Evolutionary conservation across 2,888 invertebrate genomes (phyloP), one percentile per base, ranked within the genome.

Genomic region (Lasioglossum lativentre): DNA sequence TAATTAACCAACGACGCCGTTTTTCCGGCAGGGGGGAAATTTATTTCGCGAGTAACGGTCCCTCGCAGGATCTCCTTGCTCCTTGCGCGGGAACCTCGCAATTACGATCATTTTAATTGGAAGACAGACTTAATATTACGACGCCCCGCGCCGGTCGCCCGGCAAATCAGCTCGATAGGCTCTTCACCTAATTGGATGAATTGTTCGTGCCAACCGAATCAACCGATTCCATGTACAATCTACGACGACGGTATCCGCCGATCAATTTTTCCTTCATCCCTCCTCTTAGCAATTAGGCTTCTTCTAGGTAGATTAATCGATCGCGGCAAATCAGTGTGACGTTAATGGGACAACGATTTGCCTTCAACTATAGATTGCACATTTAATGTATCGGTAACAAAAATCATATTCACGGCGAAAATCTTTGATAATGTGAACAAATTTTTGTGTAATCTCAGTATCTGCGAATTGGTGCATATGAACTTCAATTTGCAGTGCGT

Each of bases 1-100:
- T 81, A 83, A 83, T 83, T 83, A 83, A 83, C 72, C 72, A 40
- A 34, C 42, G 40, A 30, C 63, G 63, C 19, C 30, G 81, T 76
- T 83, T 83, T 83, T 75, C 81, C 75, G 81, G 72, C 75, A 83
- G n/a, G 14, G 56, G 66, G 63, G 12, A 63, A 81, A 83, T 83
- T 38, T 83, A 83, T 76, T 83, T 75, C 73, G 52, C 75, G 40
- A n/a, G 42, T 66, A 76, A 81, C 75, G 66, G 76, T 82, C 45
- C 70, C 70, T 27, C 45, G 23, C 52, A 27, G 72, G 40, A n/a
- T 47, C 66, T 38, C 10, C 66, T 23, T 19, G 38, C 40, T 59
- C 19, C 68, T 19, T 72, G 70, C 52, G 38, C 78, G 70, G 38
- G 56, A 71, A 71, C 47, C 52, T 23, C 19, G 68, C 56, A 80